Conservation (phyloP, 1,140 invertebrate genomes). For the Penaeus vannamei region DNA sequence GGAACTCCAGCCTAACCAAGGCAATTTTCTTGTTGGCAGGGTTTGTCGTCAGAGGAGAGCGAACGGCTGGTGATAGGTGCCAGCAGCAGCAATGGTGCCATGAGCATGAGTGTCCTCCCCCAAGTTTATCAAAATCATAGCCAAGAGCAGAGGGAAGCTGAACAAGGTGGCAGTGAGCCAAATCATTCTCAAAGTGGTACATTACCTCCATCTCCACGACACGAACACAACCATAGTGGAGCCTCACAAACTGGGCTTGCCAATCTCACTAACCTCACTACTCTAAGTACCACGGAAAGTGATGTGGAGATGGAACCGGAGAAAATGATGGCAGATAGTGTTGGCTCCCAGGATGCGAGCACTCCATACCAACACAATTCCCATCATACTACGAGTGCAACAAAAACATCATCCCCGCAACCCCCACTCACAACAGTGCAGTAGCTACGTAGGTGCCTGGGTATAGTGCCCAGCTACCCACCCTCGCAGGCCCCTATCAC, state of each 20-base stretch:
- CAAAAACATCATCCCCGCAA: slow-evolving; percentile 49
- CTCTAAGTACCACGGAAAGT: slow-evolving; percentile 43
- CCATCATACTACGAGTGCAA: slow-evolving; percentile 43
- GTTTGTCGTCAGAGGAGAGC: slow-evolving; percentile 50
- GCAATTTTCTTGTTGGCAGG: slow-evolving; percentile 13
- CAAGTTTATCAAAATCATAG: slow-evolving; percentile 42
- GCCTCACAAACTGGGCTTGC: slow-evolving; percentile 32
- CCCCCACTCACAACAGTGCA: slow-evolving; percentile 55
- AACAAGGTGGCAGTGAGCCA: neutral
- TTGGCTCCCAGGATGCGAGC: neutral
- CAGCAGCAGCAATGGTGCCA: slow-evolving; percentile 57
- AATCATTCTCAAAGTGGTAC: slow-evolving; percentile 4
- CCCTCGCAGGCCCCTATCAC: slow-evolving; percentile 60
- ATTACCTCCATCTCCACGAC: slow-evolving; percentile 40
- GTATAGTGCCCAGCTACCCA: slow-evolving; percentile 28
- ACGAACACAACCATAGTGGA: slow-evolving; percentile 44
- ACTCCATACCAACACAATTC: neutral
- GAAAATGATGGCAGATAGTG: slow-evolving; percentile 7
- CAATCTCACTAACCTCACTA: slow-evolving; percentile 56
- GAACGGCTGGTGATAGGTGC: slow-evolving; percentile 51
- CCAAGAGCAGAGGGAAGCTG: neutral
- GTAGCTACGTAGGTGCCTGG: slow-evolving; percentile 50
- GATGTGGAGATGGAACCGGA: slow-evolving; percentile 36
- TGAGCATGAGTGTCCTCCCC: neutral
- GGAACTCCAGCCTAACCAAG: too few species aligned